A percentile compares a stretch with the other conserved stretches of the same genome.
Evolutionary conservation across 2,113 vertebrate genomes (phyloP).

Genomic region (Sula dactylatra): DNA sequence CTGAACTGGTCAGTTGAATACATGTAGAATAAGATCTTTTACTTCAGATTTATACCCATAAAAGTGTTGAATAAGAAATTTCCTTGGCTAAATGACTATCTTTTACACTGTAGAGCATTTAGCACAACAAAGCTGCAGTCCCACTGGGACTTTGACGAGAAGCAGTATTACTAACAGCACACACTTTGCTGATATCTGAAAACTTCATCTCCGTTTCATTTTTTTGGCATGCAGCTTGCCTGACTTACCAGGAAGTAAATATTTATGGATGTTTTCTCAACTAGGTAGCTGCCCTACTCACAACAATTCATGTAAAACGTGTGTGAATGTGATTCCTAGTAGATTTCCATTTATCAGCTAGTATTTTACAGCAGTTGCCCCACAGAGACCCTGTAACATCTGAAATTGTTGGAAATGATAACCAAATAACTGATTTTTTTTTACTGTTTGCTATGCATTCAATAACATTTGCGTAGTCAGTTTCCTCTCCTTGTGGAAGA

Average conservation of each 20-base stretch:
- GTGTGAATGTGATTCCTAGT: background rate
- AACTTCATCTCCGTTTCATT: background rate
- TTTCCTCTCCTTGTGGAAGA: background rate
- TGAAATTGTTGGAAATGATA: background rate
- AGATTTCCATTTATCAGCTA: background rate
- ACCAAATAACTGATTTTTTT: too few species aligned
- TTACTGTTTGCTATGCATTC: too few species aligned
- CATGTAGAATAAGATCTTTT: background rate
- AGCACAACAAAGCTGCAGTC: background rate
- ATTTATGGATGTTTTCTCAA: conserved; percentile 6
- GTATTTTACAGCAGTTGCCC: background rate
- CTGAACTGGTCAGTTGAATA: background rate
- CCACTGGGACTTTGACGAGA: background rate
- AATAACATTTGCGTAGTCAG: background rate
- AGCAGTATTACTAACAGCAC: background rate
- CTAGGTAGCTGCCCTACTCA: background rate
- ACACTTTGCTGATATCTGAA: background rate
- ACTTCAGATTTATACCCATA: background rate
- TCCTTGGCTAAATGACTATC: background rate
- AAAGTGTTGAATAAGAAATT: background rate
- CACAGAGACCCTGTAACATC: background rate
- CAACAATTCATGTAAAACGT: background rate
- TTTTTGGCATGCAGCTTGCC: background rate
- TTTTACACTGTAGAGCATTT: background rate
- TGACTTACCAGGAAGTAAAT: conserved; percentile 3